These are phyloP conservation scores for Zoanthus sociatus DNA, from an alignment of 92 coral and sea anemone species.

Conservation along the genomic window DNA sequence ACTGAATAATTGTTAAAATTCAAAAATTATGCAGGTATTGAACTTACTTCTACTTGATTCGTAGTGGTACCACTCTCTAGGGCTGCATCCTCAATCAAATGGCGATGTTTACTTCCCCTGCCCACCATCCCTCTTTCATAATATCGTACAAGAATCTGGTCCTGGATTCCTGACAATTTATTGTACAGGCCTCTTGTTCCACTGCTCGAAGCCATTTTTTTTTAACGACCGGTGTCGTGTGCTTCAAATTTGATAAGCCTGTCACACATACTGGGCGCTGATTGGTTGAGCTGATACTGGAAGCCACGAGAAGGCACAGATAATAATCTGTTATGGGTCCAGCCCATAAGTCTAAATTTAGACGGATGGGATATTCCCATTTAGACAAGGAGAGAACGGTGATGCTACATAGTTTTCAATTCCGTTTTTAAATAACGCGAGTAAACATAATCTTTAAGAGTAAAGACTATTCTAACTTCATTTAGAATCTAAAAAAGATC, in stretches of 20 bases:
- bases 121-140: conserved; percentile 13
- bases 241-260: not conserved
- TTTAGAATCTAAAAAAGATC: too few relatives aligned
- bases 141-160: not conserved
- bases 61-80: not conserved
- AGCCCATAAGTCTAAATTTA: conserved; percentile 9
- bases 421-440: too few relatives aligned
- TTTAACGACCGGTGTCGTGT: not conserved
- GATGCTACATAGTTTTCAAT: too few relatives aligned
- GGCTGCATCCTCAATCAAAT: conserved; percentile 8
- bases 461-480: too few relatives aligned
- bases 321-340: not conserved
- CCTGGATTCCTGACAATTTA: not conserved
- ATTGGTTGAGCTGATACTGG: conserved; percentile 1
- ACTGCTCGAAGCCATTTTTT: conserved; percentile 14
- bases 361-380: not conserved
- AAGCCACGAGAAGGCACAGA: not conserved
- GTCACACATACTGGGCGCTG: not conserved
- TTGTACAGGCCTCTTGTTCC: not conserved
- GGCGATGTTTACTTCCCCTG: conserved; percentile 1
- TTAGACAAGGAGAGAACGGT: not conserved
- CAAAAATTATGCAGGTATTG: not conserved
- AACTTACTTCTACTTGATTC: conserved; percentile 14
- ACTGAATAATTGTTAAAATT: not conserved
- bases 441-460: too few relatives aligned